These are phyloP conservation scores for Crypturellus undulatus DNA, from an alignment of 2,113 vertebrate species.

Conservation along the genomic window DNA sequence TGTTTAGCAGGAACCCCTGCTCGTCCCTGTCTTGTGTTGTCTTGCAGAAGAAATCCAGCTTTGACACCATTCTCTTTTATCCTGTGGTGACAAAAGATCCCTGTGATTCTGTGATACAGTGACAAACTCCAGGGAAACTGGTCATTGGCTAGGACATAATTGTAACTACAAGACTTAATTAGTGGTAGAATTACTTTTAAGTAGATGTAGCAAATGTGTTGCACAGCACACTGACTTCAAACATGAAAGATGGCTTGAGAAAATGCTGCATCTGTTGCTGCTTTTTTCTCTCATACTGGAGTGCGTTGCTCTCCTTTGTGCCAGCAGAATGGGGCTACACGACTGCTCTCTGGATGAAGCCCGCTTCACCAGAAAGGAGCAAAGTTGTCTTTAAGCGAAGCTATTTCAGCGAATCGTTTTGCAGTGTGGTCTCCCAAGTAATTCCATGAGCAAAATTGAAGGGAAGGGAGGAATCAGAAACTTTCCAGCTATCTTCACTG, in stretches of 20 bases:
- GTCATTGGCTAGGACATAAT: not conserved
- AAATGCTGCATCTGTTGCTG: not conserved
- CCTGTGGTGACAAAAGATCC: not conserved
- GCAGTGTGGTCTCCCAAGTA: not conserved
- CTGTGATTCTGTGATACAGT: not conserved
- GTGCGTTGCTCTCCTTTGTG: not conserved
- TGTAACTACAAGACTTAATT: not conserved
- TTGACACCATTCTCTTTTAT: not conserved
- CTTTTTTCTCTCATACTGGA: not conserved
- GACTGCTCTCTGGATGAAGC: not conserved
- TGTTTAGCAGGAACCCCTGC: not conserved
- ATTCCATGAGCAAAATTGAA: not conserved
- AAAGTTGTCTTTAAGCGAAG: not conserved
- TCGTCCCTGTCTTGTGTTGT: not conserved
- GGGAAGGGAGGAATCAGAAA: not conserved
- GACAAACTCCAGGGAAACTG: not conserved
- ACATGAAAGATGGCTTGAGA: not conserved
- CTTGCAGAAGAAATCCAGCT: constrained; percentile 6
- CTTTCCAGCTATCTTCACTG: not conserved
- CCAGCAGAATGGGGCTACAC: not conserved
- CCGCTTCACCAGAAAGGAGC: not conserved
- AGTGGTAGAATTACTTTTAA: not conserved
- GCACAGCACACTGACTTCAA: not conserved
- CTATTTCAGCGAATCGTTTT: not conserved
- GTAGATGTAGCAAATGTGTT: not conserved